Percentiles rank a stretch among this genome's conserved stretches.
phyloP scores from a whole-genome alignment of 2,888 invertebrate species.

The Megalurothrips usitatus region DNA sequence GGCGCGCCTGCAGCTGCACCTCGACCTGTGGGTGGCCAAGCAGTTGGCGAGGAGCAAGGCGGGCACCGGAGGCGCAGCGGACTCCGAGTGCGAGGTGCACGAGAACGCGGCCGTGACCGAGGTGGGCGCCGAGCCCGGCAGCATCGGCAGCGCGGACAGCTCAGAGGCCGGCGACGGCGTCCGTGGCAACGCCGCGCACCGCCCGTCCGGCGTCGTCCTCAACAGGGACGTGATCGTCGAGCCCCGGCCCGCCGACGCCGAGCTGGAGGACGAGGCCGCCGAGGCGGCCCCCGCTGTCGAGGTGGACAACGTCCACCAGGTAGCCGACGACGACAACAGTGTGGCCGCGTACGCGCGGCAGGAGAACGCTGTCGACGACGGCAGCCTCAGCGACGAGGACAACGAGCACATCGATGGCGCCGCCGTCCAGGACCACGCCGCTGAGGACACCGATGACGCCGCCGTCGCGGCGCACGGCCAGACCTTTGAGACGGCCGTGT shows the following conservation, averaged over 20 bases:
- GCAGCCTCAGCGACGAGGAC: background rate
- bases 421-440: background rate
- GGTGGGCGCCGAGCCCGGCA: background rate
- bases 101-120: constrained; percentile 3
- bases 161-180: background rate
- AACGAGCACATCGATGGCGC: background rate
- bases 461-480: background rate
- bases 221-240: background rate
- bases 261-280: background rate
- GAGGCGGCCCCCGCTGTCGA: background rate
- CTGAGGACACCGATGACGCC: background rate
- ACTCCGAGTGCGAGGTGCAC: constrained; percentile 5
- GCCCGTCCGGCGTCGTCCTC: background rate
- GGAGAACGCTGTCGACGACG: background rate
- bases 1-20: background rate
- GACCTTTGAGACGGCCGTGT: constrained; percentile 1
- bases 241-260: background rate
- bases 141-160: background rate
- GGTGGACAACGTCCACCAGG: background rate
- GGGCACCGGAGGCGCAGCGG: background rate
- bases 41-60: background rate
- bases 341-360: background rate
- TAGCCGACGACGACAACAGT: background rate
- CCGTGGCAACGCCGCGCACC: background rate
- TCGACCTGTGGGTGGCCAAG: constrained; percentile 2